These are phyloP conservation scores for Sesia bembeciformis DNA, from an alignment of 2,888 invertebrate genomes.

Conservation along the genomic window DNA sequence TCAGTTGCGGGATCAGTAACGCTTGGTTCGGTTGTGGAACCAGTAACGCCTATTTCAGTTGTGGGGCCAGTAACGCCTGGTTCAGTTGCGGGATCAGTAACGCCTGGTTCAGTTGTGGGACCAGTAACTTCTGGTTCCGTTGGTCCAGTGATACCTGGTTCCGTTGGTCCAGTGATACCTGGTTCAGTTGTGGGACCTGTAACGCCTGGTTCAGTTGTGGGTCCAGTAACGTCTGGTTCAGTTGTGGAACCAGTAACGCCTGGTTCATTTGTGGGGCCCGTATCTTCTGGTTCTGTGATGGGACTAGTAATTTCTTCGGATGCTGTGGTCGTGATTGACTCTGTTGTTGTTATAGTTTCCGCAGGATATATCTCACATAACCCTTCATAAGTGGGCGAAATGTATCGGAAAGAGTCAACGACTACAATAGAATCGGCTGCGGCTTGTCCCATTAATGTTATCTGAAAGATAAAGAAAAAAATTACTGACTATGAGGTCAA, in stretches of 20 bases:
- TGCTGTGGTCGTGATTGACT: background rate
- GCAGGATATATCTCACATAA: conserved; percentile 27
- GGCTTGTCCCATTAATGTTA: background rate
- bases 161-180: background rate
- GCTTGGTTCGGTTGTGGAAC: conserved; percentile 5
- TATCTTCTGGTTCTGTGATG: background rate
- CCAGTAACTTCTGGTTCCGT: background rate
- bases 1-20: background rate
- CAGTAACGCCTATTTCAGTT: background rate
- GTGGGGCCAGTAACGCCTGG: background rate
- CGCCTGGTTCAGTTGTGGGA: background rate
- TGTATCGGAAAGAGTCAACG: conserved; percentile 41
- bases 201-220: background rate
- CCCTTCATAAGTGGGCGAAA: conserved; percentile 18
- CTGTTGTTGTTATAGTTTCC: background rate
- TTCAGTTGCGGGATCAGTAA: background rate
- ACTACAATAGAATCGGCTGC: conserved; percentile 19
- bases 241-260: conserved; percentile 1
- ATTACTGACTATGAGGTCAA: too few species aligned
- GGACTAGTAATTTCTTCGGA: background rate
- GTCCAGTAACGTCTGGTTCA: background rate
- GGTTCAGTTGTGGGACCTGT: background rate
- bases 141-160: background rate
- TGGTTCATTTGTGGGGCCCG: too few species aligned
- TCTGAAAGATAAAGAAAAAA: background rate